These are phyloP conservation scores for Magallana ariakensis DNA, from an alignment of 1,140 invertebrate species.

Conservation along the genomic window DNA sequence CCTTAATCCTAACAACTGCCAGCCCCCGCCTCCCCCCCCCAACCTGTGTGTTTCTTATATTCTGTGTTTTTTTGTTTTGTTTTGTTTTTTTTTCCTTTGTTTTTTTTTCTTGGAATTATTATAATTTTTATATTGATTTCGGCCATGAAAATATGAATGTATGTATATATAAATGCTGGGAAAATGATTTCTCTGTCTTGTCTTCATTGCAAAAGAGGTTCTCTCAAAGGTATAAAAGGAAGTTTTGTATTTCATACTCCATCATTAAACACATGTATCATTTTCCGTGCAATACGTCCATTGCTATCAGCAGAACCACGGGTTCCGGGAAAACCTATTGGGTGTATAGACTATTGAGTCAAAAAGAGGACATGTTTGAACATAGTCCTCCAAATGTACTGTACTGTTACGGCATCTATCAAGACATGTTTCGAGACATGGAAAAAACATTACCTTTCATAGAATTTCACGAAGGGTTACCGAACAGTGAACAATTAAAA, in stretches of 20 bases:
- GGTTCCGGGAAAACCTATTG: constrained; percentile 25
- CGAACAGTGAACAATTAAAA: neutral
- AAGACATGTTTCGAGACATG: constrained; percentile 40
- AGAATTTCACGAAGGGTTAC: constrained; percentile 10
- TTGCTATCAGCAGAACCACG: constrained; percentile 16
- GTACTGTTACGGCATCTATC: constrained; percentile 48
- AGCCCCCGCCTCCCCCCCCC: no score
- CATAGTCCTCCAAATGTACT: constrained; percentile 2
- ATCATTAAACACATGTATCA: constrained; percentile 9
- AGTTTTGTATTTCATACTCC: neutral
- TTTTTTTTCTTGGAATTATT: no score
- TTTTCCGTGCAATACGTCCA: constrained; percentile 4
- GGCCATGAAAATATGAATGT: neutral
- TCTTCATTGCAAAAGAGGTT: neutral
- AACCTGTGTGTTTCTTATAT: no score
- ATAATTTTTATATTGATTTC: neutral
- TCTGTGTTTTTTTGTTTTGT: no score
- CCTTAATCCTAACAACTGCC: no score
- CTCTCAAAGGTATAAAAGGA: neutral
- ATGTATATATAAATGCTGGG: neutral
- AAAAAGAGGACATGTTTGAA: constrained; percentile 15
- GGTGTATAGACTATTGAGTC: neutral
- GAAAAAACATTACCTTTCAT: constrained; percentile 7
- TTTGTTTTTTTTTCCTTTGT: no score
- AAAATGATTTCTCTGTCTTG: neutral